phyloP scores from a whole-genome alignment of 2,888 invertebrate species.

The Lasioglossum pauxillum region DNA sequence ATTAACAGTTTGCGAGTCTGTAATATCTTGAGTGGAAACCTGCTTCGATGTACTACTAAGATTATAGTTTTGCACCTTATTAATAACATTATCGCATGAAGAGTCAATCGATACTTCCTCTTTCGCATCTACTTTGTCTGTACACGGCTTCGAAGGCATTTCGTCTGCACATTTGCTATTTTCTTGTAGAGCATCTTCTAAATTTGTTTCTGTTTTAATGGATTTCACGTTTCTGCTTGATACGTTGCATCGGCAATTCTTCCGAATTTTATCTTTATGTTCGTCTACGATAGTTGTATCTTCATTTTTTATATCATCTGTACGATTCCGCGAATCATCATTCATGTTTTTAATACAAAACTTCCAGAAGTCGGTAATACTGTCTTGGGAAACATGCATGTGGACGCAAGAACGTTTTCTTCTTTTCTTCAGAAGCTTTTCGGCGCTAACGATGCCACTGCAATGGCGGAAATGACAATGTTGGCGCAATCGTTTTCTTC shows the following conservation, averaged over 20 bases:
- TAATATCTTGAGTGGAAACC: no score
- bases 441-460: conserved; percentile 40
- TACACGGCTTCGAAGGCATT: background rate
- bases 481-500: conserved; percentile 30
- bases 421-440: conserved; percentile 31
- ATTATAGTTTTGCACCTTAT: background rate
- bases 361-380: conserved; percentile 35
- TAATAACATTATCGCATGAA: background rate
- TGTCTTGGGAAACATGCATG: conserved; percentile 41
- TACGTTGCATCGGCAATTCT: background rate
- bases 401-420: conserved; percentile 19
- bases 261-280: background rate
- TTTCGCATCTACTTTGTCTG: background rate
- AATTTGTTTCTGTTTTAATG: background rate
- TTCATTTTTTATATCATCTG: background rate
- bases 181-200: background rate
- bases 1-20: background rate
- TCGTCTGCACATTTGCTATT: background rate
- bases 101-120: background rate
- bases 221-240: background rate
- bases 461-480: conserved; percentile 49
- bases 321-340: background rate
- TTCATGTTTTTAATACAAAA: background rate
- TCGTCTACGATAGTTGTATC: background rate
- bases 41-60: background rate